These are phyloP conservation scores for Dasysyrphus tricinctus DNA, from an alignment of 2,888 invertebrate species.

Conservation along the genomic window DNA sequence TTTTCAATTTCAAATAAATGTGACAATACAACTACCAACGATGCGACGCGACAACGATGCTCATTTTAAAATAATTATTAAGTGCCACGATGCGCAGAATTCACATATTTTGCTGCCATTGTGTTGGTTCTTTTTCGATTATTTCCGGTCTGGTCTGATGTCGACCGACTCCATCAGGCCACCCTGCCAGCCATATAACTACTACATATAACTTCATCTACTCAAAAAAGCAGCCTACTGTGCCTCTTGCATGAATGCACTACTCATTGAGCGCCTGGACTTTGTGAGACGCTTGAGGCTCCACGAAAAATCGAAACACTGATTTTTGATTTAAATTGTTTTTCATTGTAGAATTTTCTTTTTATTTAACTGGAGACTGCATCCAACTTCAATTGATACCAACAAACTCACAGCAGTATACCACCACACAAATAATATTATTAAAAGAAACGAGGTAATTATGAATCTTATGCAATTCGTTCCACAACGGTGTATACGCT, in stretches of 20 bases:
- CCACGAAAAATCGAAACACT: conserved; percentile 71
- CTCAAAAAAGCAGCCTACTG: neutral
- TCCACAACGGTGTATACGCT: conserved; percentile 3
- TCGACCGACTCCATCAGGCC: neutral
- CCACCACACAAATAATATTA: conserved; percentile 24
- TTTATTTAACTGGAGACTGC: conserved; percentile 48
- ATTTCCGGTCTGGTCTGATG: conserved; percentile 30
- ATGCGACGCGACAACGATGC: conserved; percentile 37
- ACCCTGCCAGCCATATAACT: neutral
- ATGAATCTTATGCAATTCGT: conserved; percentile 52
- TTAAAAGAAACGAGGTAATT: conserved; percentile 59
- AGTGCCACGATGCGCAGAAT: conserved; percentile 58
- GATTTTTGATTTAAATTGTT: conserved; percentile 78
- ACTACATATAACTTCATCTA: too few species aligned
- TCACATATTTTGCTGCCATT: conserved; percentile 28
- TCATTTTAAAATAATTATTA: conserved; percentile 69
- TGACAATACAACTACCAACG: conserved; percentile 37
- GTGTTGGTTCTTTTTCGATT: conserved; percentile 41
- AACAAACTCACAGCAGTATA: conserved; percentile 13
- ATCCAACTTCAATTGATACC: conserved; percentile 51
- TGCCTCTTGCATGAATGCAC: conserved; percentile 14
- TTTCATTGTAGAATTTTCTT: conserved; percentile 31
- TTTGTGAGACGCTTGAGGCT: conserved; percentile 25
- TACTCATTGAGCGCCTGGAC: neutral
- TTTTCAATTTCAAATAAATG: conserved; percentile 60